Evolutionary conservation across 2,888 invertebrate genomes (phyloP).

Genomic region (Hirtodrosophila confusa): DNA sequence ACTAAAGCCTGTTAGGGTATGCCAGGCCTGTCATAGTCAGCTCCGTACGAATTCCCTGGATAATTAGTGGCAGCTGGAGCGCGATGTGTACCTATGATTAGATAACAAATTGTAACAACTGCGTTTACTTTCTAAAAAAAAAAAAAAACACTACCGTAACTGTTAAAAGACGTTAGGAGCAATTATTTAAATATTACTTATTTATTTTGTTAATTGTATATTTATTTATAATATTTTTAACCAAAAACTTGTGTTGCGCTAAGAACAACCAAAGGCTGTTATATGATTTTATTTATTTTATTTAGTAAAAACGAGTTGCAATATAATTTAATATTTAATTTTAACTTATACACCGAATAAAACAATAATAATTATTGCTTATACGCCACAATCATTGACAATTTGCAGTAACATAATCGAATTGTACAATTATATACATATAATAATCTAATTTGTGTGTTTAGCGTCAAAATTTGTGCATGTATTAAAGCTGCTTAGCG

Average conservation of each 20-base stretch:
- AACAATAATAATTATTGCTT: slow-evolving; percentile 47
- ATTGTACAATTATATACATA: slow-evolving; percentile 47
- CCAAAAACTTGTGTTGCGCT: slow-evolving; percentile 57
- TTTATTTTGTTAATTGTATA: slow-evolving; percentile 29
- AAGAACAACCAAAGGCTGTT: slow-evolving; percentile 69
- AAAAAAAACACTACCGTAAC: slow-evolving; percentile 20
- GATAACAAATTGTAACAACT: slow-evolving; percentile 27
- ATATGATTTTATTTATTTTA: slow-evolving; percentile 60
- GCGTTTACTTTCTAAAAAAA: slow-evolving; percentile 22
- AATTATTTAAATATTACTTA: slow-evolving; percentile 37
- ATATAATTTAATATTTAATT: slow-evolving; percentile 65
- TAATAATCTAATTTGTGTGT: slow-evolving; percentile 31
- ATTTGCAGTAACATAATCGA: slow-evolving; percentile 57
- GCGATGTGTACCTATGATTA: slow-evolving; percentile 21
- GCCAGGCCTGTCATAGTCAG: slow-evolving; percentile 93
- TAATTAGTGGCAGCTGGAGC: slow-evolving; percentile 64
- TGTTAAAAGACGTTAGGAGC: slow-evolving; percentile 53
- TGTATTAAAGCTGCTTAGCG: slow-evolving; percentile 46
- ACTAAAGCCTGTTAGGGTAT: slow-evolving; percentile 96
- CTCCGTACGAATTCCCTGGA: slow-evolving; percentile 84
- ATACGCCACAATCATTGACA: slow-evolving; percentile 57
- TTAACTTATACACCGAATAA: slow-evolving; percentile 50
- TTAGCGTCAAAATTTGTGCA: slow-evolving; percentile 33
- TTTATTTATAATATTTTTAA: slow-evolving; percentile 48
- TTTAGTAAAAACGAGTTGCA: slow-evolving; percentile 54